Base-by-base conservation (phyloP, 2,888 invertebrate species). In the Sminthurides aquaticus region DNA sequence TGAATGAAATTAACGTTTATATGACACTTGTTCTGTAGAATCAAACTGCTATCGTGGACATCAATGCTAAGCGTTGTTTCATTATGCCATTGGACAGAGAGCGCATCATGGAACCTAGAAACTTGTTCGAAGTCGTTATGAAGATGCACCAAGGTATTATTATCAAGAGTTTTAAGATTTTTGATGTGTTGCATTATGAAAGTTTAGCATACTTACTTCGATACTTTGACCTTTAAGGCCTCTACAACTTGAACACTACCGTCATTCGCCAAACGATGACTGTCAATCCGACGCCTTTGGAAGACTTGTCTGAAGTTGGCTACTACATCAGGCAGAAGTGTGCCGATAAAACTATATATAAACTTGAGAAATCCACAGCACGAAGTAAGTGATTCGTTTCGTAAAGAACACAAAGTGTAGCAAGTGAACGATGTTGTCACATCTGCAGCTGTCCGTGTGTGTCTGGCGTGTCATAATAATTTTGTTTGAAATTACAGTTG, bases 21-120 rank as follows among this genome's bases (percentile, higher is more conserved):
- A n/a, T n/a, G n/a, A n/a, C n/a, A n/a, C n/a, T n/a, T n/a, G n/a
- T n/a, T n/a, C n/a, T n/a, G 15, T 56, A 86, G 86, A 86, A 86
- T 75, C 81, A 83, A 76, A 86, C 86, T 78, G 90, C 86, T 25
- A 92, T 93, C 69, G 85, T 91, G 66, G 92, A 93, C 79, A 80
- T 84, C 20, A 85, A 85, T 66, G 83, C 84, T 48, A 81, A 81
- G 61, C 86, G 90, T 28, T 97, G 97, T 81, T 97, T 94, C 80
- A 85, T 92, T 22, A 91, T 94, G 90, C 88, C 90, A 0, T 81
- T 96, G 77, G 89, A 95, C 80, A 85, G 88, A 29, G 83, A 83
- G 34, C 81, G 85, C 64, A 88, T 92, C 69, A 80, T 90, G 76
- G 86, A 88, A 49, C 96, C 96, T 2, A 85, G 84, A 72, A 88